Percentiles rank a stretch among this genome's conserved stretches.
Evolutionary conservation across 2,888 invertebrate species (phyloP).

Genomic region (Gymnoscelis rufifasciata): DNA sequence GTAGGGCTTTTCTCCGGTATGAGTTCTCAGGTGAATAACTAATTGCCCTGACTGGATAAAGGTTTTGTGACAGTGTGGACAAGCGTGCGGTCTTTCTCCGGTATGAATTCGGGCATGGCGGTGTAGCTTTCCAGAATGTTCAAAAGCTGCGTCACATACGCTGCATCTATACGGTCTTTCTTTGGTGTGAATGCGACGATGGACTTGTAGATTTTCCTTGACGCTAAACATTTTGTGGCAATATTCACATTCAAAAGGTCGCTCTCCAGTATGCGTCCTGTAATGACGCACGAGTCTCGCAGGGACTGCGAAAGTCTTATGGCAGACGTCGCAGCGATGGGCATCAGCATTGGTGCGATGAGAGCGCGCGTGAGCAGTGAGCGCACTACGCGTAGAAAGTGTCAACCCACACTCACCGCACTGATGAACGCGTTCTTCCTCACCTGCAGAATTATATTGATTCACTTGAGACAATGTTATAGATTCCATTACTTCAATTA

Average conservation of each 20-base stretch:
- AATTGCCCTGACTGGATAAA: constrained; percentile 95
- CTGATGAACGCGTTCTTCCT: constrained; percentile 70
- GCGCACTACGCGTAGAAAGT: constrained; percentile 86
- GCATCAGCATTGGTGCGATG: constrained; percentile 81
- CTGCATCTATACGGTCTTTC: constrained; percentile 94
- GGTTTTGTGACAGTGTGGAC: constrained; percentile 91
- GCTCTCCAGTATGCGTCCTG: constrained; percentile 93
- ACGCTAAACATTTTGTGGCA: constrained; percentile 96
- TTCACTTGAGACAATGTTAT: constrained; percentile 43
- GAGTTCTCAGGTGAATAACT: constrained; percentile 93
- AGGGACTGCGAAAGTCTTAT: constrained; percentile 94
- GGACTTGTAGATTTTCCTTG: constrained; percentile 94
- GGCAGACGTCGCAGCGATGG: constrained; percentile 93
- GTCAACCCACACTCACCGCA: constrained; percentile 87
- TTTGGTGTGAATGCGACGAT: constrained; percentile 93
- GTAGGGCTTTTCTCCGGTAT: constrained; percentile 93
- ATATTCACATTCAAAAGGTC: constrained; percentile 94
- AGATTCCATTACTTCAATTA: constrained; percentile 43
- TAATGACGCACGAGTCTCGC: constrained; percentile 91
- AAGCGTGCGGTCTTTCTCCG: constrained; percentile 93
- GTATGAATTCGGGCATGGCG: constrained; percentile 95
- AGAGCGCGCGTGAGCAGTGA: constrained; percentile 83
- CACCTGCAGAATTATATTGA: constrained; percentile 69
- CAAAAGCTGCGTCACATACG: constrained; percentile 92
- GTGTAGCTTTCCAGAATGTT: constrained; percentile 93